phyloP scores from a whole-genome alignment of 2,113 vertebrate species.

The Macquaria australasica region DNA sequence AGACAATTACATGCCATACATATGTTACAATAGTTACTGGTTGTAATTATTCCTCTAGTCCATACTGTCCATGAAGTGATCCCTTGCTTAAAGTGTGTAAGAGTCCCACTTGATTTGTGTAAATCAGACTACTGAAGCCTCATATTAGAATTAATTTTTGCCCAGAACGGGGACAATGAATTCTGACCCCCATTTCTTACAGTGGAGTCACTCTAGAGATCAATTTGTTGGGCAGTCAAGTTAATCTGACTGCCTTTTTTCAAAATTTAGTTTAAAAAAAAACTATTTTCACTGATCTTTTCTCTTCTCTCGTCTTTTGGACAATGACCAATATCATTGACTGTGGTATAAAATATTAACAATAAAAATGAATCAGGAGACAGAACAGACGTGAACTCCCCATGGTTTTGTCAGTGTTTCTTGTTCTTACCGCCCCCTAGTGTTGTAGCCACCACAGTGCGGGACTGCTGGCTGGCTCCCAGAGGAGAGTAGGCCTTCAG shows the following conservation, averaged over 20 bases:
- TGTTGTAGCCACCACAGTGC: conserved; percentile 79
- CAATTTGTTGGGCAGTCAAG: no score
- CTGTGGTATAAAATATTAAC: not conserved
- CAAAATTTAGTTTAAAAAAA: not conserved
- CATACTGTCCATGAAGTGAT: no score
- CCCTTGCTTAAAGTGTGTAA: no score
- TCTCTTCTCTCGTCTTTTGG: not conserved
- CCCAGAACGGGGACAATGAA: no score
- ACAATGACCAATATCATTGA: not conserved
- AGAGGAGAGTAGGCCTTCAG: conserved; percentile 83
- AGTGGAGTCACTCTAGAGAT: not conserved
- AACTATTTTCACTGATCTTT: not conserved
- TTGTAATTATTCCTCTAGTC: no score
- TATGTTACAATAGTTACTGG: no score
- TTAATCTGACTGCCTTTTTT: not conserved
- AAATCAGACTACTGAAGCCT: no score
- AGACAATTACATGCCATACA: no score
- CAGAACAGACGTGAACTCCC: not conserved
- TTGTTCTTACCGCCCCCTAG: conserved; percentile 77
- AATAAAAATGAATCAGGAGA: not conserved
- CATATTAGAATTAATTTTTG: no score
- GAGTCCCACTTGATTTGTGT: no score
- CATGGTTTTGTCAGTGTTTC: not conserved
- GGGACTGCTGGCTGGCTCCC: conserved; percentile 84
- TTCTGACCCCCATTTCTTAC: no score